These are phyloP conservation scores for Trissoscelio sp. DNA, from an alignment of 2,888 invertebrate genomes.

Conservation along the genomic window DNA sequence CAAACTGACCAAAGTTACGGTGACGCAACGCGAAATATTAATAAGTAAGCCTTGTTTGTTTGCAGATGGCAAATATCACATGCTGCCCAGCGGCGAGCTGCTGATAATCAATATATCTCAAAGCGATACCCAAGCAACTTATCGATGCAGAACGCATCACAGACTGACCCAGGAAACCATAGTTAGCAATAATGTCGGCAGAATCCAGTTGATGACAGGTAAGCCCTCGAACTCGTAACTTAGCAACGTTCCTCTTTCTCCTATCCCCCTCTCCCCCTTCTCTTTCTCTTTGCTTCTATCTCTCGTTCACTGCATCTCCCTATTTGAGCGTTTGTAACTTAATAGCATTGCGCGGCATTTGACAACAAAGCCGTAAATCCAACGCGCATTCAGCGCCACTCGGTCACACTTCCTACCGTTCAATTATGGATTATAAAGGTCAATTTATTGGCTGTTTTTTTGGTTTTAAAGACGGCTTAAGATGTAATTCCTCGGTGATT, in stretches of 20 bases:
- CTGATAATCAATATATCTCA: conserved; percentile 86
- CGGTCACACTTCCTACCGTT: conserved; percentile 51
- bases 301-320: conserved; percentile 26
- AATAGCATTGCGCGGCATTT: conserved; percentile 59
- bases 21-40: conserved; percentile 45
- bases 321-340: conserved; percentile 57
- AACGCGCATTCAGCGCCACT: conserved; percentile 46
- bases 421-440: conserved; percentile 55
- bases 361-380: conserved; percentile 57
- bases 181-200: conserved; percentile 85
- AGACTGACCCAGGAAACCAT: conserved; percentile 86
- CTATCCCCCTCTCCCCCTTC: not conserved
- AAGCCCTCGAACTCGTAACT: conserved; percentile 72
- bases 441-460: conserved; percentile 41
- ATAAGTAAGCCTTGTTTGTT: conserved; percentile 62
- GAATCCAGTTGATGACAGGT: conserved; percentile 86
- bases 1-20: conserved; percentile 30
- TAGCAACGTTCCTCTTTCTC: conserved; percentile 51
- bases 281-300: not conserved
- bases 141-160: conserved; percentile 86
- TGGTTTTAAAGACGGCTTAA: conserved; percentile 4
- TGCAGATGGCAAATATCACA: conserved; percentile 86
- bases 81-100: conserved; percentile 86
- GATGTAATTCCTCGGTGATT: not conserved
- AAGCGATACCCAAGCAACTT: conserved; percentile 85